Conservation (phyloP, 2,797 vertebrate species). For the Platyrinchus mystaceus region DNA sequence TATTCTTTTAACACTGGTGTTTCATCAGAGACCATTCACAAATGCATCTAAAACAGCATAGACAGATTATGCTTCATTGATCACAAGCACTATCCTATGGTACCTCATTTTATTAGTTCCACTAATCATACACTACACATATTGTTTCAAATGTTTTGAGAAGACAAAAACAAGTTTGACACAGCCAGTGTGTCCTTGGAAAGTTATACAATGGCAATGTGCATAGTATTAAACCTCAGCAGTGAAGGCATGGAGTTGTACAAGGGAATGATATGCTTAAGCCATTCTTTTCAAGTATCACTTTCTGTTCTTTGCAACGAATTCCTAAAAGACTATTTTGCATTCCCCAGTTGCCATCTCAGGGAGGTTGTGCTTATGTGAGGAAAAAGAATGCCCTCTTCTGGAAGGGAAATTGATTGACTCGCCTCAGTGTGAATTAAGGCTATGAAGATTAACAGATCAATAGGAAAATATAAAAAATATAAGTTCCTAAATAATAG, state of each 20-base stretch:
- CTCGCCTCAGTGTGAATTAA: not conserved
- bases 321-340: not conserved
- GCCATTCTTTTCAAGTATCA: not conserved
- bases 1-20: not conserved
- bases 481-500: not conserved
- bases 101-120: not conserved
- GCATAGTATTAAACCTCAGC: not conserved
- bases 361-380: not conserved
- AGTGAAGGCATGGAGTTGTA: not conserved
- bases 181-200: not conserved
- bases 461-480: not conserved
- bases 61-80: not conserved
- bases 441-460: not conserved
- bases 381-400: not conserved
- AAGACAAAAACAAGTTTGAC: not conserved
- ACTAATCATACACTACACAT: not conserved
- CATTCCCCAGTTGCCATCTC: not conserved
- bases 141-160: not conserved
- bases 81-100: not conserved
- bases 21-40: not conserved
- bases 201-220: not conserved
- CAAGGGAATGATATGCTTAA: not conserved
- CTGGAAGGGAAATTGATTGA: not conserved
- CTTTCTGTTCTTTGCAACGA: not conserved
- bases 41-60: not conserved